A percentile compares a stretch with the other conserved stretches of the same genome.
phyloP scores from a whole-genome alignment of 2,113 vertebrate genomes.

The Pomatorhinus ruficollis region DNA sequence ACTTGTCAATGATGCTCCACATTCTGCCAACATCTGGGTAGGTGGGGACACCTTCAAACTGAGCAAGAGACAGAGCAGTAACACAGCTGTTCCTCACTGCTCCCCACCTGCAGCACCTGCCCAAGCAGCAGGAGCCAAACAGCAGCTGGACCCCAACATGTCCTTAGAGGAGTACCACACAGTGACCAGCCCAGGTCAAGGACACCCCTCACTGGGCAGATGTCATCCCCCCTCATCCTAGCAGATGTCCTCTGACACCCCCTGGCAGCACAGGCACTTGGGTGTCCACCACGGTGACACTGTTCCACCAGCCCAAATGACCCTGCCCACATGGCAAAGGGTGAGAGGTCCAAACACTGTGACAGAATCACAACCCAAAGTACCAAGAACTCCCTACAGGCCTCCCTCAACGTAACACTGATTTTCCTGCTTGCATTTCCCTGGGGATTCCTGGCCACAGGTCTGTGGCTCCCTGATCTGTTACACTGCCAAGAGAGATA shows the following conservation, averaged over 20 bases:
- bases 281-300: not conserved
- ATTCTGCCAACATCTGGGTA: slow-evolving; percentile 89
- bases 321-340: not conserved
- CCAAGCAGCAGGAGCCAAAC: not conserved
- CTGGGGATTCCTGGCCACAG: not conserved
- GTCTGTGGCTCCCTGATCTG: not conserved
- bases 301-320: not conserved
- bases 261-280: not conserved
- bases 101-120: not conserved
- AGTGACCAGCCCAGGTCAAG: not conserved
- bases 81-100: not conserved
- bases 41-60: slow-evolving; percentile 98
- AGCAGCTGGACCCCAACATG: not conserved
- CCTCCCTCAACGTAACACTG: accelerated
- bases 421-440: not conserved
- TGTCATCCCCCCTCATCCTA: not conserved
- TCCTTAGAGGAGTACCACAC: accelerated
- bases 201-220: not conserved
- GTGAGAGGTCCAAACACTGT: not conserved
- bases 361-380: not conserved
- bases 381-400: not conserved
- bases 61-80: slow-evolving; percentile 44
- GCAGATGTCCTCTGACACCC: not conserved
- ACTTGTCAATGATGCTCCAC: slow-evolving; percentile 94
- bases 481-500: not conserved